phyloP scores from a whole-genome alignment of 2,797 vertebrate genomes.

The Coregonus suidteri region DNA sequence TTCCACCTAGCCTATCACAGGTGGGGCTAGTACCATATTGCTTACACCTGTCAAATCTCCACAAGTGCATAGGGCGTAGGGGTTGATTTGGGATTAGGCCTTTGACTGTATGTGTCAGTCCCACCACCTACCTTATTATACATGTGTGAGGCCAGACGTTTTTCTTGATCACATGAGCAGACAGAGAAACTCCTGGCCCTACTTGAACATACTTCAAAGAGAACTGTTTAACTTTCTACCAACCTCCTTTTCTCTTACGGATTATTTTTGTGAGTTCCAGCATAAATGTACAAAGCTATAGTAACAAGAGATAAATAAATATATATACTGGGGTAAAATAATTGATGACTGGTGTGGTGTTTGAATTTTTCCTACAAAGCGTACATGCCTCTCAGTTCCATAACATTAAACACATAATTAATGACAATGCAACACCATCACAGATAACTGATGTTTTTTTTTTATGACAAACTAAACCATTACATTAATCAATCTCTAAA shows the following conservation, averaged over 20 bases:
- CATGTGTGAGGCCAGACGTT: not conserved
- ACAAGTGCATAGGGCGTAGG: too few species aligned
- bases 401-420: not conserved
- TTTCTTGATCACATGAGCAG: not conserved
- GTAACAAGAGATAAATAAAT: slow-evolving; percentile 7
- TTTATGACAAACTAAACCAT: slow-evolving; percentile 31
- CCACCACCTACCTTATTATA: not conserved
- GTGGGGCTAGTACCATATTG: too few species aligned
- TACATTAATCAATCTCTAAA: slow-evolving; percentile 2
- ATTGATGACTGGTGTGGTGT: not conserved
- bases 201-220: too few species aligned
- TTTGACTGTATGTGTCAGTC: not conserved
- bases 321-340: slow-evolving; percentile 25
- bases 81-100: too few species aligned
- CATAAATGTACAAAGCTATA: slow-evolving; percentile 29
- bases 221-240: slow-evolving; percentile 31
- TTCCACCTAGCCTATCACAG: too few species aligned
- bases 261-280: slow-evolving; percentile 42
- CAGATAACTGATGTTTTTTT: slow-evolving; percentile 34
- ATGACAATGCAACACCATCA: not conserved
- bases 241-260: slow-evolving; percentile 24
- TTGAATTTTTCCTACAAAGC: not conserved
- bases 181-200: too few species aligned
- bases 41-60: too few species aligned
- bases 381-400: not conserved